Evolutionary conservation across 2,797 vertebrate species (phyloP).

Genomic region (Megalops cyprinoides): DNA sequence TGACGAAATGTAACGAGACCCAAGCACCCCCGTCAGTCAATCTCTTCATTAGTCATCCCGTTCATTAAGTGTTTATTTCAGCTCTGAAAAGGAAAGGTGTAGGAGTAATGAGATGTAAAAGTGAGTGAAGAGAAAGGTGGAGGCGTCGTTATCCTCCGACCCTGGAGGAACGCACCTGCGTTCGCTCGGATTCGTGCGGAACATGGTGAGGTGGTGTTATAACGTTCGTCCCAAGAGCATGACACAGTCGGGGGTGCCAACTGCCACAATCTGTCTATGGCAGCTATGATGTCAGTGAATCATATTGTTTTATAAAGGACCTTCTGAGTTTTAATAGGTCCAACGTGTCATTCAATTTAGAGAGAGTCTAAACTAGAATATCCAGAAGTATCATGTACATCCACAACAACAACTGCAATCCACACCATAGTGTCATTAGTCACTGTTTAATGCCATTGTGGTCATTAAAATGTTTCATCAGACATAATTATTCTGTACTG

Average conservation of each 20-base stretch:
- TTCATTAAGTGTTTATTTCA: background rate
- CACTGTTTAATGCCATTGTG: too few species aligned
- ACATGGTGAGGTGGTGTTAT: background rate
- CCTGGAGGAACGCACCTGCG: background rate
- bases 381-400: too few species aligned
- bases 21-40: background rate
- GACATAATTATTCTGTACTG: too few species aligned
- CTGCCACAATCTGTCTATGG: background rate
- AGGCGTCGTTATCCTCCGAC: background rate
- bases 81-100: background rate
- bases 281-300: background rate
- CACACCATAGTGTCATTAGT: too few species aligned
- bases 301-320: background rate
- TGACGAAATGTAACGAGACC: background rate
- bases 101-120: slow-evolving; percentile 1
- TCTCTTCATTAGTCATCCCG: slow-evolving; percentile 15
- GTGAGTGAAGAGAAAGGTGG: background rate
- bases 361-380: too few species aligned
- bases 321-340: background rate
- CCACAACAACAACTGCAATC: too few species aligned
- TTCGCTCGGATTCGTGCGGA: background rate
- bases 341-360: background rate
- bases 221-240: background rate
- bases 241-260: background rate
- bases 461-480: too few species aligned